These are phyloP conservation scores for Garra rufa DNA, from an alignment of 2,113 vertebrate species.

Conservation along the genomic window DNA sequence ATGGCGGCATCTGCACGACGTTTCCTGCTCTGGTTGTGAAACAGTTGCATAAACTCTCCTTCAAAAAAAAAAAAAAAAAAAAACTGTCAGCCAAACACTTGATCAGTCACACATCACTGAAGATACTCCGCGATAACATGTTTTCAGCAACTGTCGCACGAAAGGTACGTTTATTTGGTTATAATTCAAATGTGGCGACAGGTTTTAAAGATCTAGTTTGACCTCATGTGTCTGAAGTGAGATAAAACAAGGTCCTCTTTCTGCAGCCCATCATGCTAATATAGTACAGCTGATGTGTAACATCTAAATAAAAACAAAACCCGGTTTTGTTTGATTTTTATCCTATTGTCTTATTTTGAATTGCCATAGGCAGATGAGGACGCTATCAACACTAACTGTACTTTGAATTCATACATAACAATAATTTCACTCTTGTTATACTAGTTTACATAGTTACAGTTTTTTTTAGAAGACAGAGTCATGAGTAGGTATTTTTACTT, in stretches of 20 bases:
- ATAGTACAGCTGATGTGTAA: background rate
- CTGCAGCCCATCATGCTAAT: background rate
- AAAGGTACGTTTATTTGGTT: slow-evolving; percentile 64
- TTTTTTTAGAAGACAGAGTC: background rate
- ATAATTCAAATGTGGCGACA: background rate
- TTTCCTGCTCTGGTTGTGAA: background rate
- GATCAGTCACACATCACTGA: background rate
- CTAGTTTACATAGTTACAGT: too few species aligned
- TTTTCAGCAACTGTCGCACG: slow-evolving; percentile 56
- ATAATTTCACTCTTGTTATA: background rate
- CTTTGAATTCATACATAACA: background rate
- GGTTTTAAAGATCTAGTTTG: background rate
- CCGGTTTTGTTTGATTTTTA: background rate
- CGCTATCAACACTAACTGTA: background rate
- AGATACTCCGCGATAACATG: slow-evolving; percentile 57
- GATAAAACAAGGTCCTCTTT: background rate
- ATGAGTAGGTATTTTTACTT: background rate
- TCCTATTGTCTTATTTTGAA: background rate
- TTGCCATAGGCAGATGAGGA: background rate
- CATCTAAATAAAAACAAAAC: background rate
- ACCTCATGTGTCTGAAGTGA: background rate
- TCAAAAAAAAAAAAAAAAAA: background rate
- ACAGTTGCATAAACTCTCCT: slow-evolving; percentile 32
- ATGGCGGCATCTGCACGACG: background rate
- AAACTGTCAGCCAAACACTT: background rate